These are phyloP conservation scores for Chaetops frenatus DNA, from an alignment of 2,113 vertebrate genomes.

Conservation along the genomic window DNA sequence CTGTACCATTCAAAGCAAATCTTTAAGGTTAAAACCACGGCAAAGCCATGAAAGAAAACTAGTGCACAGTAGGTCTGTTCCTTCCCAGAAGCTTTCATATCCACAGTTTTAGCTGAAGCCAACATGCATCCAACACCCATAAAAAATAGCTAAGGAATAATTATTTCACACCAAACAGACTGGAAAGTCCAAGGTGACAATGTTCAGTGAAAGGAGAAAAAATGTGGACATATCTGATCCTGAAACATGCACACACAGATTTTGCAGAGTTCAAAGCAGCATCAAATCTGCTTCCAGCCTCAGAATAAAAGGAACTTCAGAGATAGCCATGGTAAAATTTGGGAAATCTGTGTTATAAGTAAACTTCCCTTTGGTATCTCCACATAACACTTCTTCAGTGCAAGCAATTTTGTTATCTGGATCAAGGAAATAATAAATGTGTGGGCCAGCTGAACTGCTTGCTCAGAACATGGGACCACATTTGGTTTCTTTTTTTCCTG, in stretches of 20 bases:
- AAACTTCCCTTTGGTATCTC: not conserved
- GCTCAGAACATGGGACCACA: not conserved
- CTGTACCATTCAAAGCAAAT: not conserved
- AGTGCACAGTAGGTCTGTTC: not conserved
- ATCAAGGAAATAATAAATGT: not conserved
- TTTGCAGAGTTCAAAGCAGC: not conserved
- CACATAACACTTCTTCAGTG: not conserved
- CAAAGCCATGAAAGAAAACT: not conserved
- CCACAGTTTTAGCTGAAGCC: not conserved
- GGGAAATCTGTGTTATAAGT: not conserved
- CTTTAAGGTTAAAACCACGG: not conserved
- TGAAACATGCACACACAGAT: accelerated
- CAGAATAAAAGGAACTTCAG: not conserved
- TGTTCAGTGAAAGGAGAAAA: not conserved
- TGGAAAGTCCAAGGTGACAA: not conserved
- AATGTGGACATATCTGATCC: not conserved
- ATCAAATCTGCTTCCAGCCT: not conserved
- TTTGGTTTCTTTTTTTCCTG: not conserved
- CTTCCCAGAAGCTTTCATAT: not conserved
- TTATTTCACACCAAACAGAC: not conserved
- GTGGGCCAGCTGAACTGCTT: not conserved
- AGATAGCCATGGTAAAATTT: not conserved
- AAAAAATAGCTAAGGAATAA: not conserved
- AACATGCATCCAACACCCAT: not conserved
- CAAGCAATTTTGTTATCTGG: not conserved